Base-by-base conservation (phyloP, 2,888 invertebrate genomes). In the Lepetodrilus schrolli region DNA sequence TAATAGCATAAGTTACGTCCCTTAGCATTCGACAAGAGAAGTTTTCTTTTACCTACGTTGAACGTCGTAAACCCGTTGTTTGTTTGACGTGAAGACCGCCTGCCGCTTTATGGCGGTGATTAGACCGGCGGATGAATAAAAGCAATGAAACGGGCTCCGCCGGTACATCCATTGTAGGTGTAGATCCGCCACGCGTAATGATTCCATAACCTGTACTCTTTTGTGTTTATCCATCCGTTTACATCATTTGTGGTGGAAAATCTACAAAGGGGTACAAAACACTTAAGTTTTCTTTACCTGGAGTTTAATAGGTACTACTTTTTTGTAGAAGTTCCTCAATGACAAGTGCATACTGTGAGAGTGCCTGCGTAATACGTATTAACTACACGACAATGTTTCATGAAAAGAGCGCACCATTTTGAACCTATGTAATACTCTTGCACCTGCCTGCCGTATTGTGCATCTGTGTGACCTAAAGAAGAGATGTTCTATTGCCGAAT, bases 281-380 rank as follows among this genome's bases (percentile, higher is more conserved):
- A 17, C n/a, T 58, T 23, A 17, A 17, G 17, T 10, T 58, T 58
- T 58, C 30, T 30, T 58, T 58, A 17, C 30, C n/a, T 26, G 13
- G 34, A 58, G 58, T 58, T 58, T 58, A 58, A 58, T 58, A 58
- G 58, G 58, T 58, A 58, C 58, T 58, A 58, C 13, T 30, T 58
- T 30, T 34, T 30, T 58, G 34, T 34, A 58, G 34, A 58, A 30
- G 34, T 26, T 58, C 3, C 58, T 30, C 58, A 30, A 17, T 58
- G 13, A 58, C 26, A 13, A 4, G 30, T 34, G 34, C 58, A 30
- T 26, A 58, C 58, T 58, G 17, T 17, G 26, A 30, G n/a, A 30
- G 13, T 30, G 17, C 13, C 5, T 30, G 17, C 17, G 30, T 58
- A 58, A 58, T 58, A 21, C 17, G 4, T 17, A 34, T 7, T 30